phyloP scores from a whole-genome alignment of 2,888 invertebrate genomes.

The Lumbricus terrestris region DNA sequence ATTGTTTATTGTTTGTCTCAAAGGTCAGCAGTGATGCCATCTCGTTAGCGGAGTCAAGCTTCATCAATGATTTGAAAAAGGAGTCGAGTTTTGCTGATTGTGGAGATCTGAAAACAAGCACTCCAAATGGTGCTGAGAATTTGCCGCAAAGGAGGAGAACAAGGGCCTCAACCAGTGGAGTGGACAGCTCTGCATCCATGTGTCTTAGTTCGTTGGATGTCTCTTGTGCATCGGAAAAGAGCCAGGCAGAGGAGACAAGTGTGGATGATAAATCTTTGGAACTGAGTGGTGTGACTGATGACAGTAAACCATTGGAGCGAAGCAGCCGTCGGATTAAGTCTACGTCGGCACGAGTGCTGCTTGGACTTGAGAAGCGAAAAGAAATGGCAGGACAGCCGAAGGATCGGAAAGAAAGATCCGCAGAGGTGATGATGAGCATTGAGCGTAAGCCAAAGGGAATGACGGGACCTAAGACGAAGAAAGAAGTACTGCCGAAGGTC shows the following conservation, averaged over 20 bases:
- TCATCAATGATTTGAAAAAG: slow-evolving; percentile 3
- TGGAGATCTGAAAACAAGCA: neutral
- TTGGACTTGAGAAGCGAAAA: neutral
- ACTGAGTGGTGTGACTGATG: neutral
- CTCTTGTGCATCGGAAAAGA: neutral
- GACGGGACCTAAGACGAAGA: neutral
- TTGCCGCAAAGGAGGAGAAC: neutral
- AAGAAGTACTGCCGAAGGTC: neutral
- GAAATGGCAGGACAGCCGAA: neutral
- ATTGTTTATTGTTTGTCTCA: neutral
- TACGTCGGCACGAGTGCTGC: neutral
- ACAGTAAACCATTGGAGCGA: neutral
- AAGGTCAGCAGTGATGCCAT: neutral
- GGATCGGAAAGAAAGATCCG: neutral
- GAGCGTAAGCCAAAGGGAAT: neutral
- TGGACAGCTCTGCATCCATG: neutral
- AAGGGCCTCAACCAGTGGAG: neutral
- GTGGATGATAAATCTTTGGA: neutral
- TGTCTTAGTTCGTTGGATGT: neutral
- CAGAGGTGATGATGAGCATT: neutral
- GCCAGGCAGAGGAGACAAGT: neutral
- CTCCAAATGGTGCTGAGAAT: slow-evolving; percentile 3
- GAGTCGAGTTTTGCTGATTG: neutral
- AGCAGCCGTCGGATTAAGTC: neutral
- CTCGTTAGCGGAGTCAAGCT: neutral